These are phyloP conservation scores for Corythornis vintsioides DNA, from an alignment of 2,113 vertebrate species.

Conservation along the genomic window DNA sequence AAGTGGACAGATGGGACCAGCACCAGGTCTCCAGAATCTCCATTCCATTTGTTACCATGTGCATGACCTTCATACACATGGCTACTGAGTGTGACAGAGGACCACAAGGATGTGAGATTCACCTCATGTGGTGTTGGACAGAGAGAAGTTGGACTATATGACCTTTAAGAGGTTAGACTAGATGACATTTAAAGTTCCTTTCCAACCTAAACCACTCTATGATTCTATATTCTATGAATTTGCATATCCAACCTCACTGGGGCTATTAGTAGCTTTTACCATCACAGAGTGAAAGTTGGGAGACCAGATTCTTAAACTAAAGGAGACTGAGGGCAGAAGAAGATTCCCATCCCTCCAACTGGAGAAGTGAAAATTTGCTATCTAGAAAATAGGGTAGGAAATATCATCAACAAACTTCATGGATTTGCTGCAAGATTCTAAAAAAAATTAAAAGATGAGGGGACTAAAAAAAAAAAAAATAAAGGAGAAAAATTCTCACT, in stretches of 20 bases:
- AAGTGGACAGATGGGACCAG: neutral
- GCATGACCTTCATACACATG: neutral
- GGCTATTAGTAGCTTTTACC: neutral
- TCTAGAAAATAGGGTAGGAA: neutral
- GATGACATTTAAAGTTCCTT: neutral
- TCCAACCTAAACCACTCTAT: neutral
- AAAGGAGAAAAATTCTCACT: neutral
- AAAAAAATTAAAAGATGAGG: neutral
- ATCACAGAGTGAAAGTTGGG: neutral
- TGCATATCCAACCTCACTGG: rapidly evolving
- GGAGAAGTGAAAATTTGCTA: neutral
- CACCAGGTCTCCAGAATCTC: neutral
- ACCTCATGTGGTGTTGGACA: neutral
- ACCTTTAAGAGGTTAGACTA: neutral
- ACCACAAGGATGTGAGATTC: neutral
- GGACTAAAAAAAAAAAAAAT: neutral
- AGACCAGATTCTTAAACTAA: neutral
- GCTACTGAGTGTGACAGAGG: neutral
- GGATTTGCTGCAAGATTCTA: neutral
- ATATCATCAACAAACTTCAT: neutral
- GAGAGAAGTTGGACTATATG: neutral
- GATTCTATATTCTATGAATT: neutral
- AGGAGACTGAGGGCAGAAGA: neutral
- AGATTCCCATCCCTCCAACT: neutral
- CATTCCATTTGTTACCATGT: neutral